phyloP scores from a whole-genome alignment of 2,888 invertebrate species.

The Polydrusus pterygomalis region DNA sequence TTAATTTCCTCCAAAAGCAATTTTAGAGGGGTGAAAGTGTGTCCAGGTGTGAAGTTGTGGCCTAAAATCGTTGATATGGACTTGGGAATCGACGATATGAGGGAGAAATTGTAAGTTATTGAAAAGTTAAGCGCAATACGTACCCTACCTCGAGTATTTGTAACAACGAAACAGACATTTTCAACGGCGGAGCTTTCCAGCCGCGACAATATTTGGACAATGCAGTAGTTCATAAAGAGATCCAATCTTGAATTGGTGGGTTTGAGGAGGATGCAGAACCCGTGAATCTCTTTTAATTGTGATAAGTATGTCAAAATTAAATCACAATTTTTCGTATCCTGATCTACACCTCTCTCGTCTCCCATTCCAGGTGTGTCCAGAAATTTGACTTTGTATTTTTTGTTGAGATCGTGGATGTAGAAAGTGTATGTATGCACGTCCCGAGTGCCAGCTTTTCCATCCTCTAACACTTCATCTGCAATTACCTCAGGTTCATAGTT shows the following conservation, averaged over 20 bases:
- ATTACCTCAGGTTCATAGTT: constrained; percentile 55
- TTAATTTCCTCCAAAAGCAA: constrained; percentile 20
- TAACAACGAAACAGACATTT: constrained; percentile 68
- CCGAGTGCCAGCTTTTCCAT: constrained; percentile 58
- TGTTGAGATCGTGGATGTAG: constrained; percentile 46
- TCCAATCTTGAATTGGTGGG: constrained; percentile 63
- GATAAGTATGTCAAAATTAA: constrained; percentile 64
- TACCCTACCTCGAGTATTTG: constrained; percentile 61
- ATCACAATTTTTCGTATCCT: constrained; percentile 63
- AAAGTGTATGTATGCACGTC: constrained; percentile 60
- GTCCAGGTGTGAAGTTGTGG: constrained; percentile 64
- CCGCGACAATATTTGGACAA: constrained; percentile 65
- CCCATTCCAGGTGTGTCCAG: constrained; percentile 68
- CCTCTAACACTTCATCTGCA: constrained; percentile 55
- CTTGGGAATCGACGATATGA: too few relatives aligned
- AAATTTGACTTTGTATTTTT: constrained; percentile 59
- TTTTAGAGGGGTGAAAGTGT: constrained; percentile 22
- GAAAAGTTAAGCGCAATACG: too few relatives aligned
- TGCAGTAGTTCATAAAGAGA: constrained; percentile 65
- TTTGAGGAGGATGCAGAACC: constrained; percentile 65
- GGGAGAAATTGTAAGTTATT: too few relatives aligned
- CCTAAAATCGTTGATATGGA: too few relatives aligned
- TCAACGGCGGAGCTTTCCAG: constrained; percentile 65
- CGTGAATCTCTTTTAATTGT: constrained; percentile 63
- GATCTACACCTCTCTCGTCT: constrained; percentile 56